Percentiles rank a stretch among this genome's conserved stretches.
Conservation (phyloP, 2,113 vertebrate species). For the Oplegnathus fasciatus region DNA sequence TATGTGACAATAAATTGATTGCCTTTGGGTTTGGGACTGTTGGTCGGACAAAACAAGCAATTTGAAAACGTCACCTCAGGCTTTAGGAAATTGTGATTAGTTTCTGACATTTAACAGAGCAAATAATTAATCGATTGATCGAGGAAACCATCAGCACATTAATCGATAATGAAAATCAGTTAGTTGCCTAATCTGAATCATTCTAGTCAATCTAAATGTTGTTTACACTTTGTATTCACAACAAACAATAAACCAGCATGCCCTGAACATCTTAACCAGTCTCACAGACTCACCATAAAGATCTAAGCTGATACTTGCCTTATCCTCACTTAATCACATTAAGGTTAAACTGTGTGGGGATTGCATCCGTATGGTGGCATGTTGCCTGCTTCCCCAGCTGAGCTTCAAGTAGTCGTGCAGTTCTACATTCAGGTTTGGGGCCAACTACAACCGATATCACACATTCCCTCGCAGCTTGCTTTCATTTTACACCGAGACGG, state of each 20-base stretch:
- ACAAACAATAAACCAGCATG: background rate
- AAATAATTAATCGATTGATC: background rate
- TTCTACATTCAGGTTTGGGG: background rate
- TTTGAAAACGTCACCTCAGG: background rate
- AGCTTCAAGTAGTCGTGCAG: background rate
- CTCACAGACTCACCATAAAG: slow-evolving; percentile 42
- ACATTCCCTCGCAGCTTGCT: slow-evolving; percentile 3
- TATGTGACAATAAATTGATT: background rate
- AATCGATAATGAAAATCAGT: background rate
- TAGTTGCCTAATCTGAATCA: background rate
- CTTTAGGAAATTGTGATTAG: background rate
- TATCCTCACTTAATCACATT: slow-evolving; percentile 56
- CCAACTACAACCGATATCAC: background rate
- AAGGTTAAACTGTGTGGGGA: slow-evolving; percentile 38
- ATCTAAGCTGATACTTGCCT: slow-evolving; percentile 37
- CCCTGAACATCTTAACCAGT: background rate
- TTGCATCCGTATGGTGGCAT: slow-evolving; percentile 27
- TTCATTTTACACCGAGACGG: slow-evolving; percentile 14
- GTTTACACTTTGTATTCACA: background rate
- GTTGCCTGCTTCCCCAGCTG: background rate
- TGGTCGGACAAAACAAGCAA: background rate
- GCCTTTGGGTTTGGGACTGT: background rate
- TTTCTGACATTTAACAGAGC: background rate
- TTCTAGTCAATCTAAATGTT: background rate
- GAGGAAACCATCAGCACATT: background rate